Base-by-base conservation (phyloP, 1,140 invertebrate genomes). In the Galleria mellonella region DNA sequence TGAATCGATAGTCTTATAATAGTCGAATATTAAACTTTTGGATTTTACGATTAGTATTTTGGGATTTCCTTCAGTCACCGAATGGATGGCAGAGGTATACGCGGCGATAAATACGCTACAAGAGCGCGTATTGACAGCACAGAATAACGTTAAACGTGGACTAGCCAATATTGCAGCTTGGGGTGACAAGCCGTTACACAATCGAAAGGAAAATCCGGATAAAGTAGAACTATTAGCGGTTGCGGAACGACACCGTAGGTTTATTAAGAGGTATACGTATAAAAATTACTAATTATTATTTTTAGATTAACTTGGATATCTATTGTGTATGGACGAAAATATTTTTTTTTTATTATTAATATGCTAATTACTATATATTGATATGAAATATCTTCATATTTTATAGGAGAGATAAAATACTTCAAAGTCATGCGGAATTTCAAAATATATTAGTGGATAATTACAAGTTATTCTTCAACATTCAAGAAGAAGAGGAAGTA, bases 101-200 rank as follows among this genome's bases (percentile, higher is more conserved):
- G 12, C 68, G 8, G 84, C 77, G 4, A 81, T 87, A 13, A 84
- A 87, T 47, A 77, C 81, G 5, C 71, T 94, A 9, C 89, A 92
- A 67, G 75, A 88, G 31, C 74, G 92, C 31, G 90, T 94, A 1
- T 77, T 90, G 44, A 88, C 89, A 32, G 88, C 92, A 4, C 93
- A 94, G 73, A 83, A 88, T 29, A 90, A 90, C 51, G 90, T 59
- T 88, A 92, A 76, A 65, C 88, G 50, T 72, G 77, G 91, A 0
- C 58, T 88, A 10, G 81, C 84, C 9, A 75, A 90, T 1, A 91
- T 94, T 45, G 88, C 89, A 7, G 71, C 79, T 0, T 96, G 94
- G 94, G 90, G 89, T 2, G 88, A 90, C 56, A 56, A 83, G 13
- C 92, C 94, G 10, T 72, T 96, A 12, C 92, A 93, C 70, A 89